Percentiles rank a stretch among this genome's conserved stretches.
Evolutionary conservation across 37 sponge, comb jelly and placozoan species (phyloP).

Genomic region (Dysidea cf. avara): DNA sequence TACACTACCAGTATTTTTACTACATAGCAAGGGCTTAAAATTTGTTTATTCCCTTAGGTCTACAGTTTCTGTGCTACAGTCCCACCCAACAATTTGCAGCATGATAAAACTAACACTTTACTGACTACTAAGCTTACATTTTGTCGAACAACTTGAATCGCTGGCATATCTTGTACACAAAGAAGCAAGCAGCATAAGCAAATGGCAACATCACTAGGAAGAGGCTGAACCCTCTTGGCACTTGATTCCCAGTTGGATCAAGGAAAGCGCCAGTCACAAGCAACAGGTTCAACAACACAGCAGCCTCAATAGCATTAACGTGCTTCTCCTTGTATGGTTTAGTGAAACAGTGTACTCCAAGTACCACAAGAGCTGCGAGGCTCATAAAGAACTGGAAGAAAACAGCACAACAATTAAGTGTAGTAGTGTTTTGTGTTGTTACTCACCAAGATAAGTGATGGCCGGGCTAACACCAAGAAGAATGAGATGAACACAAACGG

Average conservation of each 20-base stretch:
- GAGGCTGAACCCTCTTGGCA: constrained; percentile 33
- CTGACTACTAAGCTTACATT: not conserved
- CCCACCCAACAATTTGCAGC: not conserved
- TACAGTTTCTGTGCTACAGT: too few relatives aligned
- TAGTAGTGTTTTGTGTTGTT: not conserved
- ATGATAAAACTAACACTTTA: not conserved
- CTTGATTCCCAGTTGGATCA: constrained; percentile 38
- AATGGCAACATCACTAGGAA: constrained; percentile 66
- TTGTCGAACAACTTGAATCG: constrained; percentile 22
- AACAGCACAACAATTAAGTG: too few relatives aligned
- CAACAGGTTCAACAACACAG: constrained; percentile 58
- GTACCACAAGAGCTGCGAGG: constrained; percentile 45
- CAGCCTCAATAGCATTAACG: constrained; percentile 67
- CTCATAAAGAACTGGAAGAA: constrained; percentile 56
- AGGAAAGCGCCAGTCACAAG: constrained; percentile 65
- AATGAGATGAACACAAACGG: constrained; percentile 52
- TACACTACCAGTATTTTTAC: too few relatives aligned
- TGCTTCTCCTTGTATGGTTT: constrained; percentile 63
- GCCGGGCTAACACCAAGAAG: constrained; percentile 44
- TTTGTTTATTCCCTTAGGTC: too few relatives aligned
- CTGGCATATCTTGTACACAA: constrained; percentile 8
- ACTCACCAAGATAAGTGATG: constrained; percentile 73
- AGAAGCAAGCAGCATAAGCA: constrained; percentile 30
- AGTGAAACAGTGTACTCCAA: constrained; percentile 60
- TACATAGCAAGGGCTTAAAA: too few relatives aligned